Evolutionary conservation across 1,140 invertebrate genomes (phyloP).

Genomic region (Procambarus clarkii): DNA sequence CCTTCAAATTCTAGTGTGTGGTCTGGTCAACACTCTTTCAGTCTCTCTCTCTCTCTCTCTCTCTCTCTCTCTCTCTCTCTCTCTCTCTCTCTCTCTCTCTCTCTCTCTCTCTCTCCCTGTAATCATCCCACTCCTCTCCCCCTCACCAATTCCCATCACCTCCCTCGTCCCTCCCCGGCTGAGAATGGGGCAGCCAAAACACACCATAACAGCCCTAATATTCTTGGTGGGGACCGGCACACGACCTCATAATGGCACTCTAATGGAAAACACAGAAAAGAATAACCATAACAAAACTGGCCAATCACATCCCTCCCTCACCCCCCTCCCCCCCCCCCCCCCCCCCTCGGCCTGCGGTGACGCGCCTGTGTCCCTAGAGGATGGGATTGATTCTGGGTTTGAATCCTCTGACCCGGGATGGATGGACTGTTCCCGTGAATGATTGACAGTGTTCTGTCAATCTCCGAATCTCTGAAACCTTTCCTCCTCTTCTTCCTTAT

Average conservation of each 20-base stretch:
- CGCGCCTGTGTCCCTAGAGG: conserved; percentile 19
- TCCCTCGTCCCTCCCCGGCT: background rate
- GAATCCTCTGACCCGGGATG: conserved; percentile 41
- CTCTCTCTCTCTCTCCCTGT: background rate
- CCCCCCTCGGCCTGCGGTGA: conserved; percentile 9
- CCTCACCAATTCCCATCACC: background rate
- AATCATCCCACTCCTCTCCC: background rate
- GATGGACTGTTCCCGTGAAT: conserved; percentile 37
- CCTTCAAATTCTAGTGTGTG: too few relatives aligned
- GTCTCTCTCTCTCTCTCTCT: too few relatives aligned
- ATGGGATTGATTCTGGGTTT: conserved; percentile 35
- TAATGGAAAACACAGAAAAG: conserved; percentile 60
- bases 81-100: too few relatives aligned
- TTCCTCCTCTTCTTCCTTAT: too few relatives aligned
- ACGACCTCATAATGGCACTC: conserved; percentile 42
- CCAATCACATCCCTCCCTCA: conserved; percentile 13
- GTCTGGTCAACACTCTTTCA: too few relatives aligned
- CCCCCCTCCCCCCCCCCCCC: too few relatives aligned
- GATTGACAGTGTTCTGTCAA: background rate
- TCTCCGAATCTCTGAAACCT: too few relatives aligned
- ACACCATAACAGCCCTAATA: conserved; percentile 39
- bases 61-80: too few relatives aligned
- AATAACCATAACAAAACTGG: conserved; percentile 62
- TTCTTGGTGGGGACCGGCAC: conserved; percentile 38
- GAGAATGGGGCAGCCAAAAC: conserved; percentile 14